Conservation (phyloP, 2,113 vertebrate species). For the Ptilonorhynchus violaceus region DNA sequence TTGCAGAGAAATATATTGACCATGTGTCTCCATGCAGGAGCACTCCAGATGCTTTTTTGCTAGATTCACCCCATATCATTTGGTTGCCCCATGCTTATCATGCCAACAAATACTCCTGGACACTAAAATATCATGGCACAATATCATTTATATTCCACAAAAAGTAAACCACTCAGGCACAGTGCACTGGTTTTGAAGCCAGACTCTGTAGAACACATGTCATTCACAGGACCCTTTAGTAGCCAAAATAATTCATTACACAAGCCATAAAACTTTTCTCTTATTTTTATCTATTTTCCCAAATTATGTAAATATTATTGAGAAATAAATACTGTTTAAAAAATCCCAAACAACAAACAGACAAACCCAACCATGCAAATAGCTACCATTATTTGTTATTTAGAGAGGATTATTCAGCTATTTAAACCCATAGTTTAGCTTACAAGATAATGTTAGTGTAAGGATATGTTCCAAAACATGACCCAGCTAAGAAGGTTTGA, state of each 20-base stretch:
- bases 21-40: neutral
- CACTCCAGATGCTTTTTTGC: conserved; percentile 10
- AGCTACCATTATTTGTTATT: neutral
- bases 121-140: neutral
- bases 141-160: neutral
- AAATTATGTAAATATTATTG: neutral
- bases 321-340: neutral
- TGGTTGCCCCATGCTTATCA: neutral
- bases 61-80: neutral
- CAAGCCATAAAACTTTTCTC: too few relatives aligned
- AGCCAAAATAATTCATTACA: neutral
- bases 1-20: neutral
- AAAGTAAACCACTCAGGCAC: neutral
- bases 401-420: neutral
- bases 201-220: neutral
- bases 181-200: neutral
- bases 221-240: neutral
- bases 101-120: neutral
- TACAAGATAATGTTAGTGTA: neutral
- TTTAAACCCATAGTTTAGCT: neutral
- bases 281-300: neutral
- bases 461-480: neutral
- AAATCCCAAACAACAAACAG: neutral
- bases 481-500: neutral
- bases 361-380: neutral